phyloP scores from a whole-genome alignment of 2,888 invertebrate genomes.

The Limnephilus lunatus region DNA sequence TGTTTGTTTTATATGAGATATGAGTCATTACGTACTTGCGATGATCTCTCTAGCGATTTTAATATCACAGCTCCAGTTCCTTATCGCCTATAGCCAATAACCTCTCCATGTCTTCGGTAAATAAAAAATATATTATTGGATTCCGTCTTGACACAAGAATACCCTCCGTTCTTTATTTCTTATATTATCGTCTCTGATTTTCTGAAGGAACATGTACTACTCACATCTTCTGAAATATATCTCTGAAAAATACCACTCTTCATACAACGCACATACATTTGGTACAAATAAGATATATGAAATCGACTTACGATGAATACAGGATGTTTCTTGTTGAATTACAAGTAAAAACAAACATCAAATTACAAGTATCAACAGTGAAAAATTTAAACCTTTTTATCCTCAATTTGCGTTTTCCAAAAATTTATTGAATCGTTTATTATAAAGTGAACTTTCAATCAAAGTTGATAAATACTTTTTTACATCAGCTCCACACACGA shows the following conservation, averaged over 20 bases:
- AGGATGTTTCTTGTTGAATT: background rate
- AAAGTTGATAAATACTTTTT: too few relatives aligned
- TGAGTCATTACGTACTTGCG: background rate
- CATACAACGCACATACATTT: background rate
- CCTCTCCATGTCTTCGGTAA: conserved; percentile 29
- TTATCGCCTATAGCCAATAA: conserved; percentile 31
- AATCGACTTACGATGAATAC: background rate
- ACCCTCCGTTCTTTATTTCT: conserved; percentile 35
- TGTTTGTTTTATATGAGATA: background rate
- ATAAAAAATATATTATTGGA: conserved; percentile 44
- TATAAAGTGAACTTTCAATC: too few relatives aligned
- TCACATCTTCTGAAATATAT: background rate
- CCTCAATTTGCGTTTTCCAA: too few relatives aligned
- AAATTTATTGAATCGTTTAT: too few relatives aligned
- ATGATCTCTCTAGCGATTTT: background rate
- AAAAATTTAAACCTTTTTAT: too few relatives aligned
- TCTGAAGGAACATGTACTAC: background rate
- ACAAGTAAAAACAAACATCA: too few relatives aligned
- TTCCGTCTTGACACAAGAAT: conserved; percentile 40
- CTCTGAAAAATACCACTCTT: background rate
- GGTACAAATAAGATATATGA: background rate
- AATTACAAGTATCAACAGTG: too few relatives aligned
- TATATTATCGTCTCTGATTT: conserved; percentile 38
- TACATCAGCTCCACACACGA: too few relatives aligned
- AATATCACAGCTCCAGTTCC: conserved; percentile 6